Base-by-base conservation (phyloP, 2,888 invertebrate species). In the Hypercompe scribonia region DNA sequence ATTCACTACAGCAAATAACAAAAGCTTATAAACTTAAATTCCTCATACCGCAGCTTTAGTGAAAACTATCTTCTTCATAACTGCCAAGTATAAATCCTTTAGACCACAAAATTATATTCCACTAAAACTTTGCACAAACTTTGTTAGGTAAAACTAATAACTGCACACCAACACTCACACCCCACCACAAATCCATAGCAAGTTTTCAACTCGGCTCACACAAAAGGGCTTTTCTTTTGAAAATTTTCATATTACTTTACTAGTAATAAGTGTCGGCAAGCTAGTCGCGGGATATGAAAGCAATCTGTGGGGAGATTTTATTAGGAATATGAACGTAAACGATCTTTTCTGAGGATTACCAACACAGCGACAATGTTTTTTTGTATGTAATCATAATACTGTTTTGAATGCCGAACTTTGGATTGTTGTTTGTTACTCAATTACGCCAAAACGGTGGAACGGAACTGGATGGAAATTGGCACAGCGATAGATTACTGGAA, bases 181-280 rank as follows among this genome's bases (percentile, higher is more conserved):
- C 81, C 0, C 72, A 78, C 80, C 73, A 63, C 78, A 77, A 81
- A 82, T 79, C 79, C 82, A 78, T 78, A 77, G 77, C 66, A 36
- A 84, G 86, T 89, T 88, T 79, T 77, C 81, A 90, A 90, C 87
- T 88, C 80, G 76, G 81, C 87, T 88, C 88, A 88, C 86, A 90
- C 89, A 90, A 90, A 82, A 89, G 88, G 89, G 86, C 87, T 90
- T 75, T 90, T 89, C 88, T 88, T 88, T 78, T 84, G 88, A 84
- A 88, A 90, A 90, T 91, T 90, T 91, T 90, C 90, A 91, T 91
- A 91, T 91, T 89, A 89, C 90, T 87, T 90, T 87, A 87, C 80
- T 82, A 81, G 86, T 89, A 87, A 88, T 88, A 89, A 89, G 88
- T 85, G 84, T 85, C 77, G 81, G 80, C 69, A 71, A 61, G 78